A percentile compares a stretch with the other conserved stretches of the same genome.
Conservation (phyloP, 2,888 invertebrate genomes). For the Caenorhabditis doughertyi region DNA sequence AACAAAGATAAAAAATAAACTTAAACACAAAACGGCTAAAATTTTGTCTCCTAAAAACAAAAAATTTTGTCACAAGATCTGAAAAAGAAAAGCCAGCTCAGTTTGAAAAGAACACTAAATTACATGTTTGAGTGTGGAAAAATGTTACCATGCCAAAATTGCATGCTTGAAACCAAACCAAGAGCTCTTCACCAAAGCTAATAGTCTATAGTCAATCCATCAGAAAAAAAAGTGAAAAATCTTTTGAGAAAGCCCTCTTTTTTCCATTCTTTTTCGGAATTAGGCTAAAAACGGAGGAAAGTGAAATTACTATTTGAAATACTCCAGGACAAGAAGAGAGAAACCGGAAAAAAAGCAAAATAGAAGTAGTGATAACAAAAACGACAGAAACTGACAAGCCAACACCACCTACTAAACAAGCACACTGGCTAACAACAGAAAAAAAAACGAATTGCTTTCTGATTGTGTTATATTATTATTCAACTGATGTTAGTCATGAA, state of each 20-base stretch:
- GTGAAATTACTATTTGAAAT: constrained; percentile 39
- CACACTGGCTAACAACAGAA: background rate
- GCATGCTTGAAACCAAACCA: constrained; percentile 1
- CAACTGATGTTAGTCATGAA: constrained; percentile 32
- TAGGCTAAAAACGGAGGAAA: background rate
- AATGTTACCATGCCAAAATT: constrained; percentile 1
- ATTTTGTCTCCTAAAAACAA: too few species aligned
- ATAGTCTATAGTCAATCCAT: constrained; percentile 25
- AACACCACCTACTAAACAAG: constrained; percentile 40
- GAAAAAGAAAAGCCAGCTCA: background rate
- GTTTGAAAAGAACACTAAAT: too few species aligned
- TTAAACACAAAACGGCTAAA: too few species aligned
- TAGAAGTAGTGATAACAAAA: constrained; percentile 33
- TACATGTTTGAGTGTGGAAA: constrained; percentile 1
- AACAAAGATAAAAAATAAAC: background rate
- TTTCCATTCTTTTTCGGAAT: background rate
- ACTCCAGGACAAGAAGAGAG: background rate
- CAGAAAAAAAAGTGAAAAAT: background rate
- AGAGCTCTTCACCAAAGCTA: constrained; percentile 18
- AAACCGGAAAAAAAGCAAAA: constrained; percentile 26
- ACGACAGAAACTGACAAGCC: constrained; percentile 35
- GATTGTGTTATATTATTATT: constrained; percentile 16
- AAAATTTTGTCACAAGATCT: background rate
- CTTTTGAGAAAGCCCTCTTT: background rate
- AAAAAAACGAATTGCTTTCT: constrained; percentile 18